Conservation (phyloP, 2,113 vertebrate genomes). For the Rhineura floridana region DNA sequence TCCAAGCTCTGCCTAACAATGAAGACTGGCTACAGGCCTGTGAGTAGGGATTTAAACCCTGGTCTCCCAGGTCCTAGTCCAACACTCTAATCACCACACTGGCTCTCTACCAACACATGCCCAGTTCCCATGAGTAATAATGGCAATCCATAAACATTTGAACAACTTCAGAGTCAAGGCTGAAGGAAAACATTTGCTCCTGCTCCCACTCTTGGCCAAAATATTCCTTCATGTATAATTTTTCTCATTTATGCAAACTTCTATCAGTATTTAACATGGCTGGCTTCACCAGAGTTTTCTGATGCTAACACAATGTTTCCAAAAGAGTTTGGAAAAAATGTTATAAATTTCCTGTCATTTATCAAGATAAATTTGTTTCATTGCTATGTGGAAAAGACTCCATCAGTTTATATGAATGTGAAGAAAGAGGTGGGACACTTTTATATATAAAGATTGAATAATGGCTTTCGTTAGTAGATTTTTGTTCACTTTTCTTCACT, state of each 20-base stretch:
- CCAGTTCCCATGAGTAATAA: not conserved
- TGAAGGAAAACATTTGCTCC: not conserved
- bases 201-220: not conserved
- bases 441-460: not conserved
- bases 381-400: not conserved
- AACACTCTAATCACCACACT: not conserved
- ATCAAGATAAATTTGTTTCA: conserved; percentile 4
- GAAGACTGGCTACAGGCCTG: no score
- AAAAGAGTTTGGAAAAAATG: not conserved
- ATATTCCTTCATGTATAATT: not conserved
- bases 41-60: not conserved
- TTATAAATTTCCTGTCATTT: conserved; percentile 24
- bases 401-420: not conserved
- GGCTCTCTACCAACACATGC: not conserved
- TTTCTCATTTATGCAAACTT: conserved; percentile 12
- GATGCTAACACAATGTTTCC: conserved; percentile 16
- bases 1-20: no score
- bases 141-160: not conserved
- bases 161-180: not conserved
- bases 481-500: not conserved
- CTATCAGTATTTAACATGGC: conserved; percentile 14
- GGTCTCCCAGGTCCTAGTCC: not conserved
- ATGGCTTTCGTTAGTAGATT: not conserved
- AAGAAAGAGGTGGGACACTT: not conserved
- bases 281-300: conserved; percentile 9